phyloP scores from a whole-genome alignment of 2,113 vertebrate genomes.

The Catharus bicknelli region DNA sequence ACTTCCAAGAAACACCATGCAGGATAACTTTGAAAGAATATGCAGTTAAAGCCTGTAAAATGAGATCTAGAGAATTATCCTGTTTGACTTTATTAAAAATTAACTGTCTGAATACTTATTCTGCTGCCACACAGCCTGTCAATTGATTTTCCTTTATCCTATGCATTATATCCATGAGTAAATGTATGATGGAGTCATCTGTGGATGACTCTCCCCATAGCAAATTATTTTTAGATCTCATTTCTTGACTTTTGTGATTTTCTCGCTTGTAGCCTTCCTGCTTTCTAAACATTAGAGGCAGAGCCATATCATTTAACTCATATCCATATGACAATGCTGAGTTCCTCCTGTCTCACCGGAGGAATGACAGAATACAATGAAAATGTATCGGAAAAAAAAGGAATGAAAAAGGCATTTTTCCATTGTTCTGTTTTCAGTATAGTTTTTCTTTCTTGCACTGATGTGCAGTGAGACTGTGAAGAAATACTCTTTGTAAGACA shows the following conservation, averaged over 20 bases:
- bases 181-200: background rate
- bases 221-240: background rate
- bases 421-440: background rate
- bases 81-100: background rate
- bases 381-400: too few relatives aligned
- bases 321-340: accelerated
- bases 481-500: background rate
- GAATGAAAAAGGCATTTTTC: background rate
- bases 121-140: background rate
- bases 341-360: background rate
- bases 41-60: background rate
- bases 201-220: background rate
- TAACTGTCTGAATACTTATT: background rate
- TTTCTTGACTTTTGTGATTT: background rate
- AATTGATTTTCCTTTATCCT: background rate
- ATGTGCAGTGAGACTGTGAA: background rate
- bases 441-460: background rate
- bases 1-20: background rate
- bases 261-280: background rate
- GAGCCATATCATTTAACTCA: background rate
- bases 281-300: background rate
- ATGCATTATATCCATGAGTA: background rate
- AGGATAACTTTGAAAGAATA: background rate
- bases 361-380: background rate
- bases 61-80: background rate